A percentile compares a stretch with the other conserved stretches of the same genome.
phyloP scores from a whole-genome alignment of 2,888 invertebrate species.

The Heliconius ismenius region DNA sequence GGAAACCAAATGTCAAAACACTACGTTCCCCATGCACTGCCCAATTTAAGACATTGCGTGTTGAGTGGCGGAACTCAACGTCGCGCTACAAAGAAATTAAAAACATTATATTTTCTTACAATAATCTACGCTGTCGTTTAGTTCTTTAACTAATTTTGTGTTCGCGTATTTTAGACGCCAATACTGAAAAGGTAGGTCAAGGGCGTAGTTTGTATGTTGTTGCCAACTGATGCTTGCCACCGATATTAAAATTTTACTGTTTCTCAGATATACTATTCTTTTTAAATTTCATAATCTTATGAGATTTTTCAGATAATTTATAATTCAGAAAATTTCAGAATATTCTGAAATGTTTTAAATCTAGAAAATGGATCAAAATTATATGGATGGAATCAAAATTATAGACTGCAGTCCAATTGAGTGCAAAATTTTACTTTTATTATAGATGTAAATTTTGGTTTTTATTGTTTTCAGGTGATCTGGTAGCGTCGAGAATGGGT shows the following conservation, averaged over 20 bases:
- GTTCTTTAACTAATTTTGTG: conserved; percentile 36
- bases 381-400: not conserved
- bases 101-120: not conserved
- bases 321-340: too few relatives aligned
- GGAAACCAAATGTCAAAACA: not conserved
- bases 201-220: conserved; percentile 50
- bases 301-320: not conserved
- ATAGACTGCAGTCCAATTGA: not conserved
- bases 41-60: not conserved
- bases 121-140: conserved; percentile 3
- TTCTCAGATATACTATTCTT: conserved; percentile 21
- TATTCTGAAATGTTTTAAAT: not conserved
- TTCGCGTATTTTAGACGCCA: conserved; percentile 54
- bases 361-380: not conserved
- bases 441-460: too few relatives aligned
- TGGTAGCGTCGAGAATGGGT: too few relatives aligned
- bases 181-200: conserved; percentile 70
- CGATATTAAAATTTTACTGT: conserved; percentile 30
- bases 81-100: not conserved
- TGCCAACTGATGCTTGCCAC: conserved; percentile 54
- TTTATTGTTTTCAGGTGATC: too few relatives aligned
- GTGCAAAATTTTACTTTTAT: not conserved
- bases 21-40: not conserved
- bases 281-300: conserved; percentile 12
- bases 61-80: not conserved